A percentile compares a stretch with the other conserved stretches of the same genome.
Evolutionary conservation across 1,140 invertebrate species (phyloP).

Genomic region (Ceratina australensis): DNA sequence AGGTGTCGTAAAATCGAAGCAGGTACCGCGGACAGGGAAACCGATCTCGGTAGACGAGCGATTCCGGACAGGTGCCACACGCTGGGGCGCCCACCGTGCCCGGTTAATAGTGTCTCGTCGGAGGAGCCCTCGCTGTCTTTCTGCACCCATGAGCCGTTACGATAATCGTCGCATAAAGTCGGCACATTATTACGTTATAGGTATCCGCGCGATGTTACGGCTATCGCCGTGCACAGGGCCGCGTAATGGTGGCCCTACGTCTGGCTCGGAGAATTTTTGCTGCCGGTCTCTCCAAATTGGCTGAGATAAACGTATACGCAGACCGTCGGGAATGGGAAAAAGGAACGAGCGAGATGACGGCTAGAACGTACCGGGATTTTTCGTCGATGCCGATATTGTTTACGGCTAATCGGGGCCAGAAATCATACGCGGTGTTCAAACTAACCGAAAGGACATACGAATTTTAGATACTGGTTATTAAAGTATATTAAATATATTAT

Average conservation of each 20-base stretch:
- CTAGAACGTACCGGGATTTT: constrained; percentile 7
- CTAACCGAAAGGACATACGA: too few relatives aligned
- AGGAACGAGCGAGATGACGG: not conserved
- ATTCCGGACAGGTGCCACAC: constrained; percentile 73
- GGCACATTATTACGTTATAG: constrained; percentile 76
- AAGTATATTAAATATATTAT: too few relatives aligned
- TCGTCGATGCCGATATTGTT: not conserved
- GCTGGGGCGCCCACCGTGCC: constrained; percentile 69
- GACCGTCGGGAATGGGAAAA: not conserved
- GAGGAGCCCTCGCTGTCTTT: constrained; percentile 66
- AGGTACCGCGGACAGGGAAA: not conserved
- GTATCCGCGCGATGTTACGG: constrained; percentile 69
- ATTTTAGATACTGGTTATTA: too few relatives aligned
- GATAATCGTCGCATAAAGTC: constrained; percentile 78
- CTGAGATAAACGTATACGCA: constrained; percentile 37
- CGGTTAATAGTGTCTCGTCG: constrained; percentile 68
- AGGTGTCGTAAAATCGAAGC: too few relatives aligned
- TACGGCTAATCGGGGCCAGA: constrained; percentile 22
- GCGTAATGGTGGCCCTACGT: constrained; percentile 66
- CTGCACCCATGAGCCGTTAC: constrained; percentile 67
- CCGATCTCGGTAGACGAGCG: constrained; percentile 16
- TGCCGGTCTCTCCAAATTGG: constrained; percentile 40
- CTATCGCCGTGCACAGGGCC: constrained; percentile 55
- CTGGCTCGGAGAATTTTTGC: constrained; percentile 31
- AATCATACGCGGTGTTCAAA: constrained; percentile 5